A percentile compares a stretch with the other conserved stretches of the same genome.
phyloP scores from a whole-genome alignment of 2,888 invertebrate genomes.

The Brachylomia viminalis region DNA sequence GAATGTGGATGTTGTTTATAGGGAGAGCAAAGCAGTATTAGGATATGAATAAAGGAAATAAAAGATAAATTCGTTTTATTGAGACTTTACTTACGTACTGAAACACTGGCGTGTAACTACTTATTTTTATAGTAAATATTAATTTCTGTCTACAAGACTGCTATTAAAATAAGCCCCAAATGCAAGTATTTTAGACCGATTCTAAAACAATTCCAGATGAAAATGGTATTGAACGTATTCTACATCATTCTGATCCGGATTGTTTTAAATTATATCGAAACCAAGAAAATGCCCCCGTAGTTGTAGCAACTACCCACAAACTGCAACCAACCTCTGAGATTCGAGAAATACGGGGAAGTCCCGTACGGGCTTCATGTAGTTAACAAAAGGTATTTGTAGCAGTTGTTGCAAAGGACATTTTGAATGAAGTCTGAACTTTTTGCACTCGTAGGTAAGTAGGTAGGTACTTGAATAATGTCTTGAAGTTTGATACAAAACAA shows the following conservation, averaged over 20 bases:
- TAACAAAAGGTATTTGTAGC: conserved; percentile 30
- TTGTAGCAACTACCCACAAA: not conserved
- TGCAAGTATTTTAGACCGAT: not conserved
- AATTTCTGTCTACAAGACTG: not conserved
- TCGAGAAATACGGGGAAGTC: conserved; percentile 19
- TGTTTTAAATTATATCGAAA: not conserved
- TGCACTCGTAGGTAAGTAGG: not conserved
- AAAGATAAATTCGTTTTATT: conserved; percentile 7
- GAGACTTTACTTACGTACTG: no score
- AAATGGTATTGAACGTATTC: not conserved
- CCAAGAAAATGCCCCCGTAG: not conserved
- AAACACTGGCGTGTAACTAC: not conserved
- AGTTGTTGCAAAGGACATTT: conserved; percentile 17
- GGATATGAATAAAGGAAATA: not conserved
- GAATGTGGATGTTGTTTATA: conserved; percentile 37
- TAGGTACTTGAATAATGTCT: conserved; percentile 22
- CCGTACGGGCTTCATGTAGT: conserved; percentile 13
- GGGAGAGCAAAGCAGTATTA: conserved; percentile 4
- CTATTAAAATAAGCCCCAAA: not conserved
- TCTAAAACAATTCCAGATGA: not conserved
- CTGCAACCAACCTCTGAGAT: conserved; percentile 1
- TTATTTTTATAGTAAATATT: not conserved
- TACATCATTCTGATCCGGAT: not conserved
- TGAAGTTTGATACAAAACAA: conserved; percentile 5
- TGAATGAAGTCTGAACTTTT: conserved; percentile 51